Evolutionary conservation across 2,113 vertebrate species (phyloP).

Genomic region (Caretta caretta): DNA sequence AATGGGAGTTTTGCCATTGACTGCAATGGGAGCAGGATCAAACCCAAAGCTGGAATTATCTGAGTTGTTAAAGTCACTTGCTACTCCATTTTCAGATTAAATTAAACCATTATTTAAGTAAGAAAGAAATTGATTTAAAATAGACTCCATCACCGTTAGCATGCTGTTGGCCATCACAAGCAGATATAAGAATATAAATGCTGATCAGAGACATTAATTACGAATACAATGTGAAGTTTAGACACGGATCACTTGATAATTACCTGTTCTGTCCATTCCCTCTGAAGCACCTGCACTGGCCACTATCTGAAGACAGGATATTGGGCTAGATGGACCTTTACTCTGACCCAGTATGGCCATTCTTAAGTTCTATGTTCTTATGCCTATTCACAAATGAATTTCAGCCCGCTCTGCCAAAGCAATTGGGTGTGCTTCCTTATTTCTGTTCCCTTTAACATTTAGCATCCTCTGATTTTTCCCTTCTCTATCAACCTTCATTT

Average conservation of each 20-base stretch:
- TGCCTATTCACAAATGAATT: conserved; percentile 59
- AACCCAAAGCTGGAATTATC: conserved; percentile 48
- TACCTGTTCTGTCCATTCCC: too few relatives aligned
- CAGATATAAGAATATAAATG: conserved; percentile 29
- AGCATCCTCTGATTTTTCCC: conserved; percentile 28
- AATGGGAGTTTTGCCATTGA: conserved; percentile 31
- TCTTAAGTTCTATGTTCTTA: too few relatives aligned
- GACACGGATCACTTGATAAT: not conserved
- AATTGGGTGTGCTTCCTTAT: conserved; percentile 39
- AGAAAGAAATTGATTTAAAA: conserved; percentile 68
- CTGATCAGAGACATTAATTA: not conserved
- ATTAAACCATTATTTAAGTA: conserved; percentile 67
- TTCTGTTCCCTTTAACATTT: conserved; percentile 38
- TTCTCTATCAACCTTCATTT: conserved; percentile 44
- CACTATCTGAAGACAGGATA: too few relatives aligned
- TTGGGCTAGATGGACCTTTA: too few relatives aligned
- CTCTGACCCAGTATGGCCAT: too few relatives aligned
- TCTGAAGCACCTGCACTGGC: too few relatives aligned
- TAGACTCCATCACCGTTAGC: conserved; percentile 43
- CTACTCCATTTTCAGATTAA: conserved; percentile 62
- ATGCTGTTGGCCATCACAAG: conserved; percentile 29
- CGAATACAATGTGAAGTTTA: not conserved
- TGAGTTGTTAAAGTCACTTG: conserved; percentile 60
- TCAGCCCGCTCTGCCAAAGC: conserved; percentile 51
- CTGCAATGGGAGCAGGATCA: conserved; percentile 56